phyloP scores from a whole-genome alignment of 1,140 invertebrate species.

The Drosophila rufa region DNA sequence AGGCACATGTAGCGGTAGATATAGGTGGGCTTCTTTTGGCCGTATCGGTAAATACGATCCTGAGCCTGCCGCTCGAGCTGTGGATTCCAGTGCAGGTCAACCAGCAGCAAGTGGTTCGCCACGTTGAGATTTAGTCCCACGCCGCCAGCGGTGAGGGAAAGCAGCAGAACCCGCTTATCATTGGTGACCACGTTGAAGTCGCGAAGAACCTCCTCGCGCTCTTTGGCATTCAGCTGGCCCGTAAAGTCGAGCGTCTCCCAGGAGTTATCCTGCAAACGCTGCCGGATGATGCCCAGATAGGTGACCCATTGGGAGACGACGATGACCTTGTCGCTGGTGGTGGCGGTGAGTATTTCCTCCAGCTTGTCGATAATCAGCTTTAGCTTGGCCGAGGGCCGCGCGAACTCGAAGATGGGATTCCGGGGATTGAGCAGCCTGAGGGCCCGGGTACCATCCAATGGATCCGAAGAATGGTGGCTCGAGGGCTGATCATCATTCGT shows the following conservation, averaged over 20 bases:
- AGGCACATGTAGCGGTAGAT: conserved; percentile 90
- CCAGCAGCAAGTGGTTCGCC: conserved; percentile 58
- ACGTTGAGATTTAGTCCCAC: conserved; percentile 64
- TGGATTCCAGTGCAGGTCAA: conserved; percentile 66
- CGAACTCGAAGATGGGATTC: conserved; percentile 60
- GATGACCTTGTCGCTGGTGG: conserved; percentile 56
- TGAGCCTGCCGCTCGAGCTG: conserved; percentile 60
- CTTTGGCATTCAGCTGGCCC: conserved; percentile 30
- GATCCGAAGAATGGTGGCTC: background rate
- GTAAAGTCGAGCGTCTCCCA: conserved; percentile 48
- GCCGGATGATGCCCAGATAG: conserved; percentile 36
- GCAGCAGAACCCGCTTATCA: conserved; percentile 41
- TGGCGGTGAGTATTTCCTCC: conserved; percentile 24
- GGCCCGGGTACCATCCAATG: conserved; percentile 4
- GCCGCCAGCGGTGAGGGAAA: conserved; percentile 58
- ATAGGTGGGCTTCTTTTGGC: conserved; percentile 46
- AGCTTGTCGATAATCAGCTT: conserved; percentile 28
- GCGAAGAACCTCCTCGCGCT: conserved; percentile 29
- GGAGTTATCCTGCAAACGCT: conserved; percentile 16
- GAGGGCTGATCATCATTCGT: background rate
- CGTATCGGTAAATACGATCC: conserved; percentile 68
- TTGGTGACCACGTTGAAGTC: conserved; percentile 38
- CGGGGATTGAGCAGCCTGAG: conserved; percentile 29
- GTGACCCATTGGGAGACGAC: conserved; percentile 55
- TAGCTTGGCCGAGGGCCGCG: conserved; percentile 37